These are phyloP conservation scores for Nomada ruficornis DNA, from an alignment of 2,888 invertebrate species.

Conservation along the genomic window DNA sequence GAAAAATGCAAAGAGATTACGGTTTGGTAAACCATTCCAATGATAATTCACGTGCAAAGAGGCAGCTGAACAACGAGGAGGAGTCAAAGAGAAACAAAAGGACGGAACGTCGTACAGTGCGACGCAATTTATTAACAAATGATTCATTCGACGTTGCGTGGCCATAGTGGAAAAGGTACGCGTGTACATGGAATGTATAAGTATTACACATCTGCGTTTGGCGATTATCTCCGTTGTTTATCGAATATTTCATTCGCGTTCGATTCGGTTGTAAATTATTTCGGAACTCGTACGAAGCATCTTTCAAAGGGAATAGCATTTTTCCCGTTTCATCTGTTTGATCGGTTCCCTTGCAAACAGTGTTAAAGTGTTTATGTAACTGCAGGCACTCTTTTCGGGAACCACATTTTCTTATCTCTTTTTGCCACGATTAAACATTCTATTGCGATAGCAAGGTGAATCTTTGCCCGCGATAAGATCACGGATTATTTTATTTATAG, in stretches of 20 bases:
- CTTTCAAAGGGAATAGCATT: background rate
- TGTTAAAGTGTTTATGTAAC: background rate
- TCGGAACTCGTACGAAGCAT: background rate
- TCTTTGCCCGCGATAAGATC: no score
- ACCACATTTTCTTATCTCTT: no score
- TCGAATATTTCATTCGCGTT: no score
- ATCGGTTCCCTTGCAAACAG: no score
- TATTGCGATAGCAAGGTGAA: no score
- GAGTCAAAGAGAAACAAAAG: background rate
- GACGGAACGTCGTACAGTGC: background rate
- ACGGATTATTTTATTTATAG: no score
- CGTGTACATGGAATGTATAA: no score
- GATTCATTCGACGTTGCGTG: slow-evolving; percentile 24
- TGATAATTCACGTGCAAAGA: slow-evolving; percentile 16
- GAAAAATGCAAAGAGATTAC: slow-evolving; percentile 11
- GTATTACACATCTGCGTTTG: background rate
- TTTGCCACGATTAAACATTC: no score
- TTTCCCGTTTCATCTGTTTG: background rate
- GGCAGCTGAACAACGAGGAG: background rate
- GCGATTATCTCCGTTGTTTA: background rate
- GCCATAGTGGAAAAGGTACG: background rate
- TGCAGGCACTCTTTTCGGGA: background rate
- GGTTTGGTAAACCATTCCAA: background rate
- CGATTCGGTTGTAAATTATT: background rate
- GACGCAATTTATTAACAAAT: slow-evolving; percentile 10